Conservation (phyloP, 2,797 vertebrate species). For the Crenuchus spilurus region DNA sequence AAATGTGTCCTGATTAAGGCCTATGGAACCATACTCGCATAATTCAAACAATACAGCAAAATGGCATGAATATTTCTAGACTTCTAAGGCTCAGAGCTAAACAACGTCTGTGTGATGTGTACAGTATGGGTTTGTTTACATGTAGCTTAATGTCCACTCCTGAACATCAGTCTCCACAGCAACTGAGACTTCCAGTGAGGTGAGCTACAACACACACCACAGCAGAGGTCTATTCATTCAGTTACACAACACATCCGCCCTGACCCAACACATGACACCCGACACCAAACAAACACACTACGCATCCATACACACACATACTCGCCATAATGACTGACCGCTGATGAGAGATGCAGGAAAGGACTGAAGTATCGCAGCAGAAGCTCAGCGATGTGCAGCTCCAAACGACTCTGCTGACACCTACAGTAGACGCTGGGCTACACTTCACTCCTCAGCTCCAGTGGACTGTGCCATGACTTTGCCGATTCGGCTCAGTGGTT, state of each 20-base stretch:
- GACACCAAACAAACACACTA: constrained; percentile 49
- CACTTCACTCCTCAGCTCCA: constrained; percentile 25
- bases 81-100: too few species aligned
- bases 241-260: constrained; percentile 48
- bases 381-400: constrained; percentile 7
- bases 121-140: too few species aligned
- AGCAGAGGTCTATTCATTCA: constrained; percentile 37
- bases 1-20: too few species aligned
- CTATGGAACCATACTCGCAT: too few species aligned
- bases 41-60: too few species aligned
- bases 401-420: constrained; percentile 77
- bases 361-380: constrained; percentile 19
- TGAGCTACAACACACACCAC: constrained; percentile 26
- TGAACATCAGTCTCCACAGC: constrained; percentile 38
- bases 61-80: too few species aligned
- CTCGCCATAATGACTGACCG: constrained; percentile 47
- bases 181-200: constrained; percentile 49
- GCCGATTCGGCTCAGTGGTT: neutral
- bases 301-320: constrained; percentile 27
- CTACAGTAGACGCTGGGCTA: constrained; percentile 67
- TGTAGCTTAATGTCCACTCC: too few species aligned
- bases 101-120: too few species aligned
- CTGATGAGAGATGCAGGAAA: constrained; percentile 48
- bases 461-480: neutral
- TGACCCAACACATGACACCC: constrained; percentile 51